Base-by-base conservation (phyloP, 2,888 invertebrate genomes). In the Agonopterix heracliana region DNA sequence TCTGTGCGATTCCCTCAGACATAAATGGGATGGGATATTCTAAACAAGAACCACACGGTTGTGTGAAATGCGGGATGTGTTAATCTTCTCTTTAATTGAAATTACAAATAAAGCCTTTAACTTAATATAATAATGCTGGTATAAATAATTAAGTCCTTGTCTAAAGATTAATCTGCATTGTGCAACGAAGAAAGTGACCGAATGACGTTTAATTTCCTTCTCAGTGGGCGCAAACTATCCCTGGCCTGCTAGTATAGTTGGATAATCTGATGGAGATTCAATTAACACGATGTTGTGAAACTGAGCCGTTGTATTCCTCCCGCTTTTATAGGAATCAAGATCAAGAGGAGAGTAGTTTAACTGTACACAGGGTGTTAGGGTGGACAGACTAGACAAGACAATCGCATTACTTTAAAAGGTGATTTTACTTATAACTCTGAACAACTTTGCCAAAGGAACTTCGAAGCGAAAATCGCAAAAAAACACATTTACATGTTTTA, bases 141-240 rank as follows among this genome's bases (percentile, higher is more conserved):
- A n/a, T 9, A n/a, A 38, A 38, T 38, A 56, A 56, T 58, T 54
- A 59, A 64, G 26, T 59, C 50, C 58, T 63, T 60, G 60, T 63
- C 63, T 58, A 53, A 51, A 60, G 65, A 64, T 70, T 68, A 66
- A 66, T 68, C 63, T 61, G 65, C 68, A 76, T 81, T 78, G 82
- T 78, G 63, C 57, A 48, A 46, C 44, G 67, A 85, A 82, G 83
- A 81, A 84, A 78, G 72, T 81, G 74, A 63, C 68, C 74, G 77
- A 77, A 78, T 80, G 83, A 86, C 85, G 80, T 86, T 85, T 86
- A 86, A 87, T 87, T 87, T 87, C 87, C 88, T 84, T 63, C 64
- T 54, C 58, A 61, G 64, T 61, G 66, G 63, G 60, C 65, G 60
- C 54, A 49, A 54, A 59, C 62, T 55, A 64, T 63, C 62, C 55